Base-by-base conservation (phyloP, 2,888 invertebrate genomes). In the Zootermopsis nevadensis region DNA sequence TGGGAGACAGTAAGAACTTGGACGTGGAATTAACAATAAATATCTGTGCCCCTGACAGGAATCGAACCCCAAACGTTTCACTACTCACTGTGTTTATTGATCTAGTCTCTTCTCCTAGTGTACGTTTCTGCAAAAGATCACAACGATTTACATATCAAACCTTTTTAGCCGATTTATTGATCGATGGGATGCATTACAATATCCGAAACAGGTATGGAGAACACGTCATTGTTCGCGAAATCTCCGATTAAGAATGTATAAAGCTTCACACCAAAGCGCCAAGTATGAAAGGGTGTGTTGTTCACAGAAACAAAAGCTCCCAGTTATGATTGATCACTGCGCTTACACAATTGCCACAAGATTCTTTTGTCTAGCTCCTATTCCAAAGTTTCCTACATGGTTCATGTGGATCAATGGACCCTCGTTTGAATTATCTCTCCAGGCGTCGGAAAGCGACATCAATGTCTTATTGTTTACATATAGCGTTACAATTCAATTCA, bases 211-310 rank as follows among this genome's bases (percentile, higher is more conserved):
- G 53, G 15, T 53, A 24, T 2, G 53, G 4, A n/a, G 60, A 60
- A 60, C 60, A 60, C n/a, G 60, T 60, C n/a, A 60, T n/a, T 60
- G 60, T 60, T 60, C n/a, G 60, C n/a, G 60, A 12, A n/a, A 27
- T n/a, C n/a, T n/a, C 10, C n/a, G 60, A n/a, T 60, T 60, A 60
- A 60, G 60, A 60, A 60, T 60, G 27, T n/a, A n/a, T 60, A 27
- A 60, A n/a, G 60, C 60, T 27, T 3, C 60, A 60, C 60, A 60
- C 60, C 48, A 19, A 48, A 4, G 48, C 19, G 48, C 48, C 48
- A 48, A 48, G 19, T 48, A 48, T 19, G 48, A 48, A 48, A 48
- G 48, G 19, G 48, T 48, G n/a, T n/a, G n/a, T n/a, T n/a, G 48
- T 48, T 48, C 48, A 19, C 48, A n/a, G 27, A 60, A 27, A 60